These are phyloP conservation scores for Leucopsar rothschildi DNA, from an alignment of 2,113 vertebrate species.

Conservation along the genomic window DNA sequence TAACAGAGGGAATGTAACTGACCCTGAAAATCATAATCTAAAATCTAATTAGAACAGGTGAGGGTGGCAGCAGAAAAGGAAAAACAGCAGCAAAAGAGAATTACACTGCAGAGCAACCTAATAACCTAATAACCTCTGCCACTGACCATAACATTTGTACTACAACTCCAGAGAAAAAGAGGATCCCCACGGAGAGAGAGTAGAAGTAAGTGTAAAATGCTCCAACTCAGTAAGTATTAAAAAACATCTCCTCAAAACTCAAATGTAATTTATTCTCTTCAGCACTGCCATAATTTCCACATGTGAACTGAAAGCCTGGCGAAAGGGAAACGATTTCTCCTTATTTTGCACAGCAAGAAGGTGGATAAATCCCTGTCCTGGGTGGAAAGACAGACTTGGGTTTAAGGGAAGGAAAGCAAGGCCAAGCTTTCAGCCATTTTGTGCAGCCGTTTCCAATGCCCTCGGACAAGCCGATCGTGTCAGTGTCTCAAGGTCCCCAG, in stretches of 20 bases:
- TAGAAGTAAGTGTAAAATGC: not conserved
- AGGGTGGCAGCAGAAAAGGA: not conserved
- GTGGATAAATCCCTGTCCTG: not conserved
- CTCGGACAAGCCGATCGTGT: not conserved
- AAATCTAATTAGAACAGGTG: not conserved
- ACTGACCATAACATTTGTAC: not conserved
- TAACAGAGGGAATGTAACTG: not conserved
- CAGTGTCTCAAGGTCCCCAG: slow-evolving; percentile 41
- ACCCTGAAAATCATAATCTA: not conserved
- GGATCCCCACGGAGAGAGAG: no score
- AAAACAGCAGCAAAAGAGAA: not conserved
- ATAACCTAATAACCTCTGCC: not conserved
- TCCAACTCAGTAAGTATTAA: not conserved
- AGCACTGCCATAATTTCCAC: not conserved
- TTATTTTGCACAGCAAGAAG: not conserved
- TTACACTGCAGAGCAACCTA: not conserved
- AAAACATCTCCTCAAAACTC: not conserved
- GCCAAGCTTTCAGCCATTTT: not conserved
- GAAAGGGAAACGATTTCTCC: not conserved
- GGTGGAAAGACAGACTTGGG: not conserved
- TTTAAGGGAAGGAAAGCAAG: not conserved
- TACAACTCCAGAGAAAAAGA: not conserved
- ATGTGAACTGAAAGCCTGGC: not conserved
- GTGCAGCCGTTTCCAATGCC: not conserved
- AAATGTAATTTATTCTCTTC: not conserved